Evolutionary conservation across 2,888 invertebrate genomes (phyloP), one percentile per base, ranked within the genome.

Genomic region (Drosophila formosana): DNA sequence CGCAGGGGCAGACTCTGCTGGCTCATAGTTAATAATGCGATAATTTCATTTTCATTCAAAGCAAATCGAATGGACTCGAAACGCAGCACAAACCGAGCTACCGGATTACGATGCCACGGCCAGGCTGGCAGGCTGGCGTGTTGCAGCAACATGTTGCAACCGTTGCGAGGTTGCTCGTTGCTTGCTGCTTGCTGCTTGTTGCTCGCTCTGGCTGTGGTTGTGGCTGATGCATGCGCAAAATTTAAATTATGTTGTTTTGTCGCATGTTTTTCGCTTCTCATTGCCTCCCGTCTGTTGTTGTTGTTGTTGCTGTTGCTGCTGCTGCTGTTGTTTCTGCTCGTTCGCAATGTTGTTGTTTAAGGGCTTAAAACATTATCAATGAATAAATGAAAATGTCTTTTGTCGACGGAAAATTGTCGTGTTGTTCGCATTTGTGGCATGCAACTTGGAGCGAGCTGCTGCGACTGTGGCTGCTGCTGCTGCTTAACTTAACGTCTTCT

Each of bases 241-340:
- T 90, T 89, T 89, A 84, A 90, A 89, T 87, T 89, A 89, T 89
- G 90, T 90, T 89, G 90, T 90, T 89, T 89, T 89, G 89, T 89
- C 89, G 90, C 89, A 89, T 90, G 87, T 89, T 89, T 89, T 80
- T 72, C 78, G 78, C 72, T 74, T 64, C 72, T 71, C 71, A 66
- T 72, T 57, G 46, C 57, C 26, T 47, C 28, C 34, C 47, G 37
- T 66, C 73, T 66, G 62, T 55, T 82, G 80, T 81, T 72, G 82
- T 68, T 69, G 68, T 69, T 65, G 39, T 7, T 39, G 5, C 7
- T 39, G 5, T 3, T 39, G 66, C 49, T 63, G 62, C 37, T 18
- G 46, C 50, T 64, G 47, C 6, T 30, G 28, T 55, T 63, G 62
- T 52, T 51, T 56, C 55, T 23, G 62, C n/a, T 39, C 57, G 60